These are phyloP conservation scores for Brachionus angularis DNA, from an alignment of 1,140 invertebrate genomes.

Conservation along the genomic window DNA sequence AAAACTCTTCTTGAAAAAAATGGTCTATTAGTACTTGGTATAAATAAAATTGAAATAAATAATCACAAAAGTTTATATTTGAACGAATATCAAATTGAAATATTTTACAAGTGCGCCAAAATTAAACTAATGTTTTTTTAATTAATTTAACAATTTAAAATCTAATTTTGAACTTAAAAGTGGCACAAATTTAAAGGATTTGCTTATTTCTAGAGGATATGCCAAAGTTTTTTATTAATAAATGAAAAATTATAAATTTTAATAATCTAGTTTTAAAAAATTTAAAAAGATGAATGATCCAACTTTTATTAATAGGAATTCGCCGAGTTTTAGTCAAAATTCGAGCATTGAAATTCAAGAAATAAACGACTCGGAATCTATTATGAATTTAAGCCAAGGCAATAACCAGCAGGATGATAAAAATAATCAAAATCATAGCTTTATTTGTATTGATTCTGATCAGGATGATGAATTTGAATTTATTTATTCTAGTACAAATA, in stretches of 20 bases:
- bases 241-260: not conserved
- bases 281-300: conserved; percentile 4
- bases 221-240: not conserved
- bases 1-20: not conserved
- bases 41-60: not conserved
- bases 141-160: not conserved
- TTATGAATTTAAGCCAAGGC: too few relatives aligned
- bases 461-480: too few relatives aligned
- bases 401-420: too few relatives aligned
- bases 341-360: too few relatives aligned
- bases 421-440: too few relatives aligned
- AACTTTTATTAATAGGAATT: conserved; percentile 6
- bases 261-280: not conserved
- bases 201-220: not conserved
- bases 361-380: too few relatives aligned
- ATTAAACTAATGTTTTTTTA: too few relatives aligned
- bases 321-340: too few relatives aligned
- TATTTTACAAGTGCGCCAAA: too few relatives aligned
- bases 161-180: not conserved
- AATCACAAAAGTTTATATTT: not conserved
- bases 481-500: too few relatives aligned
- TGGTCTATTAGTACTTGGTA: not conserved
- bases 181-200: not conserved
- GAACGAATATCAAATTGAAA: too few relatives aligned
- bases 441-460: too few relatives aligned